Base-by-base conservation (phyloP, 2,113 vertebrate species). In the Carollia perspicillata region DNA sequence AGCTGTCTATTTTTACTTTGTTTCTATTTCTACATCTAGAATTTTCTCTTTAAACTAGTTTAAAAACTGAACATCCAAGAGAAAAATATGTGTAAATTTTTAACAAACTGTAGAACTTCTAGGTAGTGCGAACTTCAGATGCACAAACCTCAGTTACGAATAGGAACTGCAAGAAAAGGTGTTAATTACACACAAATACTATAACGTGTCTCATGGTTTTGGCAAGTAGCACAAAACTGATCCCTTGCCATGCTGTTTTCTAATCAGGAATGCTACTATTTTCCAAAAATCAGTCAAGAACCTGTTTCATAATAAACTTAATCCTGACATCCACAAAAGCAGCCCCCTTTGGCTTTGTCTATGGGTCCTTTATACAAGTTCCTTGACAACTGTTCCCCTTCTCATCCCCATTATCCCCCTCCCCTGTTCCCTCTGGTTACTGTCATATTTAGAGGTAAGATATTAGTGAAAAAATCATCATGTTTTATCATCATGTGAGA, bases 1-100 rank as follows among this genome's bases (percentile, higher is more conserved):
- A 80, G 68, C 13, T 72, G 14, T 53, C 72, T 92, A 84, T 92
- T 96, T 95, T 95, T 89, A 93, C 65, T 77, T 85, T 33, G 90
- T 55, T 90, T 89, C 30, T 93, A 74, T 86, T 86, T 94, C 40
- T 3, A 77, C 14, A 83, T 86, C 35, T 93, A 96, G 79, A 85
- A 95, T 35, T 88, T 63, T 90, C 49, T 89, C 47, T 94, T 93
- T 69, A 88, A 40, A 75, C 5, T 35, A 58, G 53, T 49, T 93
- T 86, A 94, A 95, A 97, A 79, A 83, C 58, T 72, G 1, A 35
- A 88, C 28, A 60, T 58, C 17, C 40, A 85, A 30, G 63, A 92
- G 65, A 95, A 94, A 96, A 96, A 85, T 63, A 58, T 18, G 4
- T 42, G 26, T 68, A 55, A 17, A 86, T 71, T 93, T 95, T 96